Evolutionary conservation across 2,113 vertebrate species (phyloP).

Genomic region (Tichodroma muraria): DNA sequence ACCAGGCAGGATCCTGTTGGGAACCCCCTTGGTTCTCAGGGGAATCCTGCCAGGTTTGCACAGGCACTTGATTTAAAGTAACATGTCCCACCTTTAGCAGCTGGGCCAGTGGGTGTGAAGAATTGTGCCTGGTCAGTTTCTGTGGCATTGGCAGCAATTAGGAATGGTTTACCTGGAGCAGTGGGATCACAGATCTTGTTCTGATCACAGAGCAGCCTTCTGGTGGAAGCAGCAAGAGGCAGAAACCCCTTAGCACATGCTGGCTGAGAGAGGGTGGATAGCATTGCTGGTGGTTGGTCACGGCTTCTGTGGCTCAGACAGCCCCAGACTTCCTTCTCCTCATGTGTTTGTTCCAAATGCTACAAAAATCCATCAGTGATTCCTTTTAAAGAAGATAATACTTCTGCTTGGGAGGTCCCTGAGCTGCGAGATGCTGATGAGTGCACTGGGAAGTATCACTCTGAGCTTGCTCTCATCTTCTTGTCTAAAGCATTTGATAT

Average conservation of each 20-base stretch:
- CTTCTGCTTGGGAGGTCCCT: neutral
- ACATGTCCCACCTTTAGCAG: neutral
- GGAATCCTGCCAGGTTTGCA: neutral
- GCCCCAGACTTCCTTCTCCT: neutral
- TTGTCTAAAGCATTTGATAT: neutral
- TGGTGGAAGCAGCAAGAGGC: neutral
- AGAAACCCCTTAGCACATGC: neutral
- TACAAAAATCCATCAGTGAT: neutral
- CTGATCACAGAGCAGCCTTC: neutral
- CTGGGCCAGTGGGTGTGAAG: neutral
- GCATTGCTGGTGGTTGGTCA: neutral
- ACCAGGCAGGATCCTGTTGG: neutral
- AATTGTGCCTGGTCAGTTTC: neutral
- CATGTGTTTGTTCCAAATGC: neutral
- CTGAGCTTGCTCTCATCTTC: fast-evolving
- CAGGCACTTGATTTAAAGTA: neutral
- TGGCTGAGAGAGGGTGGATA: neutral
- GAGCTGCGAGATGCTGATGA: neutral
- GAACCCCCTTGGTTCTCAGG: fast-evolving
- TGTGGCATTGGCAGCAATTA: neutral
- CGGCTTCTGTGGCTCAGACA: neutral
- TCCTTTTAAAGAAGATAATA: neutral
- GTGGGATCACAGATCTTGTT: neutral
- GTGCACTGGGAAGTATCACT: neutral
- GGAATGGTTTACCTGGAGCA: neutral